Evolutionary conservation across 2,888 invertebrate genomes (phyloP).

Genomic region (Aspidapion aeneum): DNA sequence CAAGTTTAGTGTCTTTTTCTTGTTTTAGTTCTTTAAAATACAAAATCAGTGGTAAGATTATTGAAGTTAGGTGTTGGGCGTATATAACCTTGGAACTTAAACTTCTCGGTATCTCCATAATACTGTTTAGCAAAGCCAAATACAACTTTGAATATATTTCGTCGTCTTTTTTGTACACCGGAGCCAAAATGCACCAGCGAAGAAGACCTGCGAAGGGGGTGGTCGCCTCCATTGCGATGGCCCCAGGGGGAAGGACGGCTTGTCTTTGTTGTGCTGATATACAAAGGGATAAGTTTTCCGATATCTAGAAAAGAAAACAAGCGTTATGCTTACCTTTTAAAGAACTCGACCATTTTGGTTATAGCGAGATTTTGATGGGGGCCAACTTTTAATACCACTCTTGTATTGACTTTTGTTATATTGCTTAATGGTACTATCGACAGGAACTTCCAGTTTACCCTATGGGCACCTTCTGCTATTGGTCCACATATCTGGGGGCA

Average conservation of each 20-base stretch:
- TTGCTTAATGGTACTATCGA: too few species aligned
- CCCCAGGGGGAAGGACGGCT: slow-evolving; percentile 68
- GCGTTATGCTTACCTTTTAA: too few species aligned
- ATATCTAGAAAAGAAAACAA: slow-evolving; percentile 50
- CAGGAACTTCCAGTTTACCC: too few species aligned
- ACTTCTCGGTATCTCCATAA: slow-evolving; percentile 53
- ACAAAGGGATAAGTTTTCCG: slow-evolving; percentile 62
- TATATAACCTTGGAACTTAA: slow-evolving; percentile 60
- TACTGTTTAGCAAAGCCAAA: slow-evolving; percentile 61
- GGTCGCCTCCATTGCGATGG: slow-evolving; percentile 80
- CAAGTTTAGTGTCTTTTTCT: slow-evolving; percentile 28
- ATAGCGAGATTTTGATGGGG: too few species aligned
- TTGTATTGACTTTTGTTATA: too few species aligned
- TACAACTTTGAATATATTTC: slow-evolving; percentile 65
- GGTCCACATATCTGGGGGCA: too few species aligned
- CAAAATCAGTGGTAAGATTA: slow-evolving; percentile 33
- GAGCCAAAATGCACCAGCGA: slow-evolving; percentile 70
- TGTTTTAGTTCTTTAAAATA: slow-evolving; percentile 32
- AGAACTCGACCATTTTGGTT: too few species aligned
- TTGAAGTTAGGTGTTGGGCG: slow-evolving; percentile 55
- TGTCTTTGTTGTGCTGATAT: slow-evolving; percentile 64
- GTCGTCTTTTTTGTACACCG: slow-evolving; percentile 50
- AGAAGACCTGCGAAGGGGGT: slow-evolving; percentile 80
- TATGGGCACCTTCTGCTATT: too few species aligned
- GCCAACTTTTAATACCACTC: too few species aligned